Evolutionary conservation across 2,797 vertebrate genomes (phyloP).

Genomic region (Protonibea diacanthus): DNA sequence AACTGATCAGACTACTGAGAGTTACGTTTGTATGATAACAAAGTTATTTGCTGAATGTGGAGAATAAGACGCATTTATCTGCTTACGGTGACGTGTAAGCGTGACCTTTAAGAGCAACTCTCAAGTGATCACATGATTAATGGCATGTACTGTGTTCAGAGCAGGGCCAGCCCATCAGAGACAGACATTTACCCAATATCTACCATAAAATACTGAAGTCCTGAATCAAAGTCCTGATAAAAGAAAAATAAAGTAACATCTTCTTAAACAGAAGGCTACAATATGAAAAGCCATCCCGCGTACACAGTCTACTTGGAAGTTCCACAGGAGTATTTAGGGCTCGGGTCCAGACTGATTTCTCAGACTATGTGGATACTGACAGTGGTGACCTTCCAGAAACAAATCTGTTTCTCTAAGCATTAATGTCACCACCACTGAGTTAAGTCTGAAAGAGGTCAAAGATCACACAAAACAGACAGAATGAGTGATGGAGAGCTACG

Average conservation of each 20-base stretch:
- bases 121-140: neutral
- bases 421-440: conserved; percentile 33
- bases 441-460: conserved; percentile 19
- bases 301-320: neutral
- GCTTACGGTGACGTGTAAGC: neutral
- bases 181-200: neutral
- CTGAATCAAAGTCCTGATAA: no score
- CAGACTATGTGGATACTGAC: conserved; percentile 15
- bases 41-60: no score
- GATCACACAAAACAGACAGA: conserved; percentile 32
- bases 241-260: neutral
- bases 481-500: conserved; percentile 3
- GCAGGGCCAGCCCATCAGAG: conserved; percentile 1
- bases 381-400: conserved; percentile 42
- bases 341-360: conserved; percentile 16
- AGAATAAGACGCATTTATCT: neutral
- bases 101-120: neutral
- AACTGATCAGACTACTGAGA: neutral
- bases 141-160: neutral
- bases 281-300: neutral
- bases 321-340: conserved; percentile 8
- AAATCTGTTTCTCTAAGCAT: conserved; percentile 38
- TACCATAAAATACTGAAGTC: no score
- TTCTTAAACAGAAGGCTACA: neutral
- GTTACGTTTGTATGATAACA: neutral